Percentiles rank a stretch among this genome's conserved stretches.
Evolutionary conservation across 2,888 invertebrate genomes (phyloP).

Genomic region (Stenodema calcarata): DNA sequence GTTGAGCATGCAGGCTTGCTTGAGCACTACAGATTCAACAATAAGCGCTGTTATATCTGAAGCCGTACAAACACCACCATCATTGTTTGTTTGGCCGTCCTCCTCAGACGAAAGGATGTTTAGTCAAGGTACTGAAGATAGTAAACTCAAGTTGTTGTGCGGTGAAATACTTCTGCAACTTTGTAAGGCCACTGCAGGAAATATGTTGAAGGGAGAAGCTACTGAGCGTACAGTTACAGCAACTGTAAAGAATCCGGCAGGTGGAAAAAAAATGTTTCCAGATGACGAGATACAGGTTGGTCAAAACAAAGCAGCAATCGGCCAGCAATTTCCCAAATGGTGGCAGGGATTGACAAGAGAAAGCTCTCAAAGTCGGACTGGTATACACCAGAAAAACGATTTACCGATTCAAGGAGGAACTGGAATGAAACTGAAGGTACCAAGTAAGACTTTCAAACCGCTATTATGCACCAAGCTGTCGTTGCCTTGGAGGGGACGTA

Average conservation of each 20-base stretch:
- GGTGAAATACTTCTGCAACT: neutral
- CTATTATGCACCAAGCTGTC: neutral
- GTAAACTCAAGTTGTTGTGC: neutral
- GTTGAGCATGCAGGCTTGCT: neutral
- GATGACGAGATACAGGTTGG: neutral
- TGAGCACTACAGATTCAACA: neutral
- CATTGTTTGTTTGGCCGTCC: neutral
- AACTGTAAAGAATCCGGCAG: neutral
- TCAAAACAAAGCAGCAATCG: neutral
- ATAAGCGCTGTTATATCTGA: neutral
- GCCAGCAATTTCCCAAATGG: neutral
- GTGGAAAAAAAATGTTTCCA: neutral
- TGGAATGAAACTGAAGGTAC: neutral
- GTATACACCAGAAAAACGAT: neutral
- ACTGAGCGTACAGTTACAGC: neutral
- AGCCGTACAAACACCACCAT: neutral
- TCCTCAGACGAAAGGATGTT: neutral
- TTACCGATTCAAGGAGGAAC: neutral
- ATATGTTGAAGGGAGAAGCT: neutral
- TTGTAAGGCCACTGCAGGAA: neutral
- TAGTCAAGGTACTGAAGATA: neutral
- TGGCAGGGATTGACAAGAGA: neutral
- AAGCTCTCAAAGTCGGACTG: neutral
- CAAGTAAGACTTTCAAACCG: neutral
- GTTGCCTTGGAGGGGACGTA: neutral